phyloP scores from a whole-genome alignment of 2,113 vertebrate species.

The Hucho hucho region DNA sequence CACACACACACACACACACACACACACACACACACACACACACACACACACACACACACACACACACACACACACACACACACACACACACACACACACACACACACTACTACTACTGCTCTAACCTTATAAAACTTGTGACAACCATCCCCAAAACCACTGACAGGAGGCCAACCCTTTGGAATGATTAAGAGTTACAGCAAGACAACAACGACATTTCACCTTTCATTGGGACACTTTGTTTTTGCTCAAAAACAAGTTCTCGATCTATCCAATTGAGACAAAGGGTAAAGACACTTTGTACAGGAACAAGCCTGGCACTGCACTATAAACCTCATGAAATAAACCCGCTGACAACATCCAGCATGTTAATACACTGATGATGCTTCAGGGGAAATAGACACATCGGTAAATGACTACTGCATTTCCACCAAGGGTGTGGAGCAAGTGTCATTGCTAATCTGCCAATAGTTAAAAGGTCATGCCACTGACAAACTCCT shows the following conservation, averaged over 20 bases:
- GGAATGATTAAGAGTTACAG: no score
- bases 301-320: slow-evolving; percentile 49
- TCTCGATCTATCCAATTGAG: background rate
- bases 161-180: no score
- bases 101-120: background rate
- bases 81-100: slow-evolving; percentile 5
- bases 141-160: background rate
- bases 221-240: background rate
- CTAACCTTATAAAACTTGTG: slow-evolving; percentile 21
- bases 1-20: background rate
- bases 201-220: background rate
- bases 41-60: slow-evolving; percentile 2
- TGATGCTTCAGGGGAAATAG: slow-evolving; percentile 13
- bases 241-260: background rate
- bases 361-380: background rate
- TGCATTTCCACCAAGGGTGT: slow-evolving; percentile 12
- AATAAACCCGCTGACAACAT: no score
- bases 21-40: background rate
- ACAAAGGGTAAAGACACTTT: slow-evolving; percentile 7
- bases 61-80: slow-evolving; percentile 17
- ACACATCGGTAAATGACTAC: slow-evolving; percentile 14
- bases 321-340: no score
- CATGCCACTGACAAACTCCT: slow-evolving; percentile 11
- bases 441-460: slow-evolving; percentile 50
- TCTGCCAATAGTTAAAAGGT: slow-evolving; percentile 47